Percentiles rank a stretch among this genome's conserved stretches.
Conservation (phyloP, 2,888 invertebrate genomes). For the Bugulina stolonifera region DNA sequence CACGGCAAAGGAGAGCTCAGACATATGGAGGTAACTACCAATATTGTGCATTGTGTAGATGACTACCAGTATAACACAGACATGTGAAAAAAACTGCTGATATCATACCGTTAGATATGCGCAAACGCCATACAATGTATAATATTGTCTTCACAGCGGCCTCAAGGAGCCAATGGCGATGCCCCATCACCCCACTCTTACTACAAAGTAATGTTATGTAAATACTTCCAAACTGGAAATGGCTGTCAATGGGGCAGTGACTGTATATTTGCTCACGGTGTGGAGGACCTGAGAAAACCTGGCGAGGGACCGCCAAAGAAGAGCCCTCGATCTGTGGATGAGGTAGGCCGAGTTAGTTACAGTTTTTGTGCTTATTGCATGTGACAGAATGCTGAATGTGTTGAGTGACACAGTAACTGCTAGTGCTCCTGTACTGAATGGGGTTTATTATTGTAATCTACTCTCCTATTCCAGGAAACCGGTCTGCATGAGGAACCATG, state of each 20-base stretch:
- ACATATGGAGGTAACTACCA: neutral
- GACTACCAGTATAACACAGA: no score
- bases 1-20: slow-evolving; percentile 12
- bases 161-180: no score
- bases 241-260: neutral
- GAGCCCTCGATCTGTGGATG: no score
- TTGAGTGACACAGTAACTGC: neutral
- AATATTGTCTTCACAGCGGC: no score
- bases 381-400: neutral
- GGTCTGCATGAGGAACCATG: neutral
- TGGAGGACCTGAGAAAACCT: neutral
- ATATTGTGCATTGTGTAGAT: no score
- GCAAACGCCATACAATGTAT: no score
- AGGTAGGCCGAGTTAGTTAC: no score
- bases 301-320: neutral
- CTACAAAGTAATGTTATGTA: slow-evolving; percentile 8
- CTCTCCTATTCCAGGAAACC: neutral
- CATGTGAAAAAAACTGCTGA: no score
- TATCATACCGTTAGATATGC: no score
- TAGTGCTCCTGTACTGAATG: neutral
- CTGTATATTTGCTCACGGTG: slow-evolving; percentile 18
- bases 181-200: neutral
- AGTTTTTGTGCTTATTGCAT: no score
- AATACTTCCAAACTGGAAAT: neutral
- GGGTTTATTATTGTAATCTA: neutral